A percentile compares a stretch with the other conserved stretches of the same genome.
phyloP scores from a whole-genome alignment of 2,113 vertebrate genomes.

The Neogale vison region DNA sequence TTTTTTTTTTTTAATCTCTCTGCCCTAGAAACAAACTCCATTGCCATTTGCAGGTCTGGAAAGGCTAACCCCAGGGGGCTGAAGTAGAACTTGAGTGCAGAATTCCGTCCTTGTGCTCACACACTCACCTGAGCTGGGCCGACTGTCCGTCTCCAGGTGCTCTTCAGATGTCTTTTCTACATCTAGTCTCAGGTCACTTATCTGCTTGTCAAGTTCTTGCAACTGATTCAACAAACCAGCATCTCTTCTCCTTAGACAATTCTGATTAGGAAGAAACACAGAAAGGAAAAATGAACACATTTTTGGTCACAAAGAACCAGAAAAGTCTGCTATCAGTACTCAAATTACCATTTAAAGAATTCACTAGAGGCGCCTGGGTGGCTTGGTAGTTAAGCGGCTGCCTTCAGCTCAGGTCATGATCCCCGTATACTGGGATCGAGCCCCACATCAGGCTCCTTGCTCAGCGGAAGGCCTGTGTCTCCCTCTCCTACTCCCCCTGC shows the following conservation, averaged over 20 bases:
- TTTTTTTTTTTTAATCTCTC: neutral
- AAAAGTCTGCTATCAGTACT: neutral
- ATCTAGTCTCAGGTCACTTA: slow-evolving; percentile 93
- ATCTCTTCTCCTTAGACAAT: slow-evolving; percentile 93
- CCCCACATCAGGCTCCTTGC: no score
- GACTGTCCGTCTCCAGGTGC: slow-evolving; percentile 92
- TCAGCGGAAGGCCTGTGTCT: no score
- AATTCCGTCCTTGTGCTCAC: neutral
- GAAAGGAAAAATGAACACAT: neutral
- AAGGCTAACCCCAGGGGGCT: neutral
- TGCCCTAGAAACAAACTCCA: slow-evolving; percentile 11
- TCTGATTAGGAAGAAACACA: slow-evolving; percentile 83
- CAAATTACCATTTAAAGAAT: neutral
- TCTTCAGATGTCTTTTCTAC: slow-evolving; percentile 90
- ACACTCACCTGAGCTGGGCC: slow-evolving; percentile 94
- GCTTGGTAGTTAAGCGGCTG: no score
- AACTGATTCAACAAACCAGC: slow-evolving; percentile 93
- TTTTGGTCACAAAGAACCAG: neutral
- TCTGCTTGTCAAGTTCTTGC: slow-evolving; percentile 95
- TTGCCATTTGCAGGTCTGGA: neutral
- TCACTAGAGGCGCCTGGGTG: neutral
- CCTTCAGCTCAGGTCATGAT: no score
- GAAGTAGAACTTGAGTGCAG: neutral
- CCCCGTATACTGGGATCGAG: no score
- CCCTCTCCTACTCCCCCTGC: no score